These are phyloP conservation scores for Dichetophora obliterata DNA, from an alignment of 2,888 invertebrate species.

Conservation along the genomic window DNA sequence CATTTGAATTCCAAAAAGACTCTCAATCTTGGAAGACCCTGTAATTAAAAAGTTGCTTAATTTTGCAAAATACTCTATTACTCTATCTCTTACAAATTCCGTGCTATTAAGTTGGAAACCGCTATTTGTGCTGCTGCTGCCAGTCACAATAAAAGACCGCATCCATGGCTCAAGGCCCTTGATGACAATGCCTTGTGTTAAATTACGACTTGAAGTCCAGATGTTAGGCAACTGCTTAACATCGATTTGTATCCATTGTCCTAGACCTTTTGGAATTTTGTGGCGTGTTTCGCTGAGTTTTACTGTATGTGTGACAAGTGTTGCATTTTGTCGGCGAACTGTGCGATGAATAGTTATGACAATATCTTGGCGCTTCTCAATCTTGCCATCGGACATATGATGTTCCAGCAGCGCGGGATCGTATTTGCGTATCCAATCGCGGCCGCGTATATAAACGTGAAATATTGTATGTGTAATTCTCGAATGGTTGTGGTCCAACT, in stretches of 20 bases:
- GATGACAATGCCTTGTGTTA: conserved; percentile 83
- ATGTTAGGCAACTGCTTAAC: conserved; percentile 81
- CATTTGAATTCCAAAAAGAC: too few relatives aligned
- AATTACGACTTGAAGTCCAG: conserved; percentile 81
- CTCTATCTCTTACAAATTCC: neutral
- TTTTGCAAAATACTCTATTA: too few relatives aligned
- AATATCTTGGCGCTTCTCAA: conserved; percentile 56
- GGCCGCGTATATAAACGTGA: conserved; percentile 65
- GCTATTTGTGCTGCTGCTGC: conserved; percentile 70
- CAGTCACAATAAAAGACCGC: conserved; percentile 78
- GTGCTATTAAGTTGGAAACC: neutral
- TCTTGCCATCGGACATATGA: conserved; percentile 14
- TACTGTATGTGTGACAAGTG: conserved; percentile 59
- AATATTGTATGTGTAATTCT: conserved; percentile 63
- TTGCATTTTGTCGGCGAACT: conserved; percentile 54
- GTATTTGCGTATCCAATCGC: conserved; percentile 63
- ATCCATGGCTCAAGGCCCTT: conserved; percentile 77
- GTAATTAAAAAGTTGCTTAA: too few relatives aligned
- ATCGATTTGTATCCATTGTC: conserved; percentile 80
- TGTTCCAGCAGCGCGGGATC: conserved; percentile 54
- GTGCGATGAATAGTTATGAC: conserved; percentile 62
- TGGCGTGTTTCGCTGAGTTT: conserved; percentile 62
- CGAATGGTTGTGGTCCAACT: conserved; percentile 59
- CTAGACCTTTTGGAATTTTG: conserved; percentile 63
- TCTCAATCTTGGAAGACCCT: too few relatives aligned